Percentiles rank a stretch among this genome's conserved stretches.
These are phyloP conservation scores for Delia radicum DNA, from an alignment of 1,140 invertebrate species.

Conservation along the genomic window DNA sequence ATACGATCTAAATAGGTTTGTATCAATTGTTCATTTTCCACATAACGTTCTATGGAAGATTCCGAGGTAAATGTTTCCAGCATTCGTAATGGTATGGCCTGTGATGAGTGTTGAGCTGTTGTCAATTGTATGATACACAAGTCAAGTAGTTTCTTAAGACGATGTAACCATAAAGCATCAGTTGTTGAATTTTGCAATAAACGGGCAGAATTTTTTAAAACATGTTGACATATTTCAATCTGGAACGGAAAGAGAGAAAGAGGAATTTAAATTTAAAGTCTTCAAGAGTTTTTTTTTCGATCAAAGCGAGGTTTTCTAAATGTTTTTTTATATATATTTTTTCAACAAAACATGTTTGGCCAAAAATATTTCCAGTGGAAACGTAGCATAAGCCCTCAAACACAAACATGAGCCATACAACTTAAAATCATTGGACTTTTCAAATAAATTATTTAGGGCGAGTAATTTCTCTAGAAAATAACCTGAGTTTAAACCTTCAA, in stretches of 20 bases:
- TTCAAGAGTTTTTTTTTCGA: no score
- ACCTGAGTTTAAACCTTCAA: no score
- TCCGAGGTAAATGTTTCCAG: slow-evolving; percentile 75
- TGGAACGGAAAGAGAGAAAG: slow-evolving; percentile 16
- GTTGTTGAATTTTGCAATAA: slow-evolving; percentile 40
- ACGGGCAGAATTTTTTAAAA: slow-evolving; percentile 40
- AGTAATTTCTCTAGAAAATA: no score
- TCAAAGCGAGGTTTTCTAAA: no score
- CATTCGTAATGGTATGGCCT: slow-evolving; percentile 76
- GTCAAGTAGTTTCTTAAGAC: slow-evolving; percentile 44
- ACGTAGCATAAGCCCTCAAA: no score
- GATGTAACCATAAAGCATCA: slow-evolving; percentile 43
- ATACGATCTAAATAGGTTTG: slow-evolving; percentile 56
- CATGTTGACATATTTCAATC: slow-evolving; percentile 51
- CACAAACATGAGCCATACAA: no score
- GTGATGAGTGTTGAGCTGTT: slow-evolving; percentile 44
- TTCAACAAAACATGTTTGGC: no score
- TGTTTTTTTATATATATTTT: no score
- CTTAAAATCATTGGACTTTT: no score
- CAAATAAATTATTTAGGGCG: no score
- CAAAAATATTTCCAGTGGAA: no score
- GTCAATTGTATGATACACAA: slow-evolving; percentile 45
- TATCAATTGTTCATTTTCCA: slow-evolving; percentile 57
- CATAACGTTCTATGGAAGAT: slow-evolving; percentile 58
- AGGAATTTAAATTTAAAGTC: neutral